These are phyloP conservation scores for Moxostoma hubbsi DNA, from an alignment of 2,797 vertebrate species.

Conservation along the genomic window DNA sequence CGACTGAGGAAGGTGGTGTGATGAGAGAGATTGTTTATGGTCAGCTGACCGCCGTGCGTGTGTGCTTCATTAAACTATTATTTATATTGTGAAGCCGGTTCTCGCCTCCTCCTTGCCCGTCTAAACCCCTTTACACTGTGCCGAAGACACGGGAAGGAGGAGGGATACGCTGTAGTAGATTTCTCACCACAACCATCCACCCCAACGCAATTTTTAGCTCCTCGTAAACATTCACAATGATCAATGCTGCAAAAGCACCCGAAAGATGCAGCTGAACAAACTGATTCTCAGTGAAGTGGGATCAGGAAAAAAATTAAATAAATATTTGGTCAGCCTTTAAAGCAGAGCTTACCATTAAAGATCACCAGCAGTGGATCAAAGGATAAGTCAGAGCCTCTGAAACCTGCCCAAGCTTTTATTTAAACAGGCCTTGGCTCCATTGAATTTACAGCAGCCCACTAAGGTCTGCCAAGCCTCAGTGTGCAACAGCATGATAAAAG, in stretches of 20 bases:
- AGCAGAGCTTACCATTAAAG: constrained; percentile 50
- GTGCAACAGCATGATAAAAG: constrained; percentile 48
- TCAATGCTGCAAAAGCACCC: constrained; percentile 41
- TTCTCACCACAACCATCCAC: too few relatives aligned
- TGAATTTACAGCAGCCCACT: constrained; percentile 16
- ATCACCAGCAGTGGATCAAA: constrained; percentile 58
- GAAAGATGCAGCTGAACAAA: constrained; percentile 52
- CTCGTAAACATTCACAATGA: constrained; percentile 37
- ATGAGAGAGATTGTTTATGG: too few relatives aligned
- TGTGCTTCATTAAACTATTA: too few relatives aligned
- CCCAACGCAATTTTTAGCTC: constrained; percentile 15
- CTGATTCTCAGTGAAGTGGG: constrained; percentile 15
- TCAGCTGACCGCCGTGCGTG: too few relatives aligned
- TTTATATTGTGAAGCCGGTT: too few relatives aligned
- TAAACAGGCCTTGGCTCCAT: constrained; percentile 24
- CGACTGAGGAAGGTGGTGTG: too few relatives aligned
- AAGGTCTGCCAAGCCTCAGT: constrained; percentile 33
- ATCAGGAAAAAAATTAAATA: background rate
- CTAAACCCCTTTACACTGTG: too few relatives aligned
- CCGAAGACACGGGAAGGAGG: too few relatives aligned
- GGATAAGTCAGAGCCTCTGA: constrained; percentile 52
- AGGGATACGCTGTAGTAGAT: too few relatives aligned
- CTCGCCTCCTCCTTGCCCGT: too few relatives aligned
- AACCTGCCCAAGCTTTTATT: constrained; percentile 37
- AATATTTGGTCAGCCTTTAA: constrained; percentile 44